These are phyloP conservation scores for Stenchaetothrips biformis DNA, from an alignment of 2,888 invertebrate genomes.

Conservation along the genomic window DNA sequence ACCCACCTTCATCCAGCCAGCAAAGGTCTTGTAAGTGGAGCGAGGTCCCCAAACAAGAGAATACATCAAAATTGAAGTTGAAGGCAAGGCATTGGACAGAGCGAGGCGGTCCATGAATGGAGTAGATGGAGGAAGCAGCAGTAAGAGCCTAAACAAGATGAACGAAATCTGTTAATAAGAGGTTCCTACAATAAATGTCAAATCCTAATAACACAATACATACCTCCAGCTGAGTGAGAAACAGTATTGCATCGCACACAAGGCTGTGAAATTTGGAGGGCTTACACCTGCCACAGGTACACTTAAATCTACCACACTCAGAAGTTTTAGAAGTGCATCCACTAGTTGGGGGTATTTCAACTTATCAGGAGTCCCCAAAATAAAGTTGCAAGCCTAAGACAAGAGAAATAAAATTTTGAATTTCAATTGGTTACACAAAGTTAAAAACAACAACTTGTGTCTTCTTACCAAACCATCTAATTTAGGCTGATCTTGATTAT, in stretches of 20 bases:
- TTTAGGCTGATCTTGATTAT: constrained; percentile 69
- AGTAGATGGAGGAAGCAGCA: constrained; percentile 84
- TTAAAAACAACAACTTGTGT: neutral
- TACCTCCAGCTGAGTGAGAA: constrained; percentile 80
- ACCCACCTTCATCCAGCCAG: constrained; percentile 72
- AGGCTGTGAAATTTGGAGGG: constrained; percentile 54
- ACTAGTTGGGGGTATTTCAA: constrained; percentile 81
- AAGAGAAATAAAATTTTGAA: constrained; percentile 35
- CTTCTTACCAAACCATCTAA: constrained; percentile 69
- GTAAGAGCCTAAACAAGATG: constrained; percentile 57
- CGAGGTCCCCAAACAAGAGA: constrained; percentile 87
- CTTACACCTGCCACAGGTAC: constrained; percentile 42
- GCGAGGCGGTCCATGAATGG: constrained; percentile 77
- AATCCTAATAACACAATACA: constrained; percentile 31
- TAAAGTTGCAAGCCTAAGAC: constrained; percentile 78
- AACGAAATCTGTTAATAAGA: neutral
- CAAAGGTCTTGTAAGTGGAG: constrained; percentile 75
- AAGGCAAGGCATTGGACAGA: constrained; percentile 60
- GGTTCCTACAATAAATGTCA: neutral
- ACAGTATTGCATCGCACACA: constrained; percentile 86
- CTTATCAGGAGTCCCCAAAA: constrained; percentile 86
- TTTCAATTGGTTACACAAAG: constrained; percentile 43
- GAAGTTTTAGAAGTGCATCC: constrained; percentile 76
- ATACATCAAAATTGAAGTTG: constrained; percentile 64
- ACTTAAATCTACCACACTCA: constrained; percentile 71